Percentiles rank a stretch among this genome's conserved stretches.
Evolutionary conservation across 2,888 invertebrate genomes (phyloP).

Genomic region (Erpobdella octoculata): DNA sequence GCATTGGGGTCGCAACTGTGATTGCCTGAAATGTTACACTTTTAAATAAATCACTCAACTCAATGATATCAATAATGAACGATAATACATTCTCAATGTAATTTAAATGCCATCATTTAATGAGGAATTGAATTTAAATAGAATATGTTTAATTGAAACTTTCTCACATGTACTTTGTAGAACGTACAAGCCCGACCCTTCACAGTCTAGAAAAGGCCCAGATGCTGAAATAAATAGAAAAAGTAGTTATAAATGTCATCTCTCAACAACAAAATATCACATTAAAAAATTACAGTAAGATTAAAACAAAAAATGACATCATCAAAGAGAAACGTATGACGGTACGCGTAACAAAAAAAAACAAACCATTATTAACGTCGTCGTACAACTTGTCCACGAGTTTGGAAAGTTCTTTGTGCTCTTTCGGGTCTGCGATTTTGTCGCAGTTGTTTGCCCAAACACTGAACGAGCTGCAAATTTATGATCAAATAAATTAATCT

Average conservation of each 20-base stretch:
- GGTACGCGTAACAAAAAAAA: too few relatives aligned
- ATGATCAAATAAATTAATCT: too few relatives aligned
- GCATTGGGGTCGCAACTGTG: conserved; percentile 88
- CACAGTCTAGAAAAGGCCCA: conserved; percentile 77
- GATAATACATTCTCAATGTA: background rate
- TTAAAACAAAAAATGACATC: background rate
- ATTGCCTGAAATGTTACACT: conserved; percentile 59
- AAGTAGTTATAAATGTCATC: too few relatives aligned
- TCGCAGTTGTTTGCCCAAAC: conserved; percentile 75
- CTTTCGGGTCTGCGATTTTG: conserved; percentile 62
- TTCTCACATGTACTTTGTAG: conserved; percentile 66
- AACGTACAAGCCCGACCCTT: conserved; percentile 78
- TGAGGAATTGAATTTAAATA: too few relatives aligned
- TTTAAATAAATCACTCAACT: background rate
- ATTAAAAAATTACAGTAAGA: too few relatives aligned
- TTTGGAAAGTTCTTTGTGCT: conserved; percentile 64
- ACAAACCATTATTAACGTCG: conserved; percentile 69
- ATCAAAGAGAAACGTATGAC: background rate
- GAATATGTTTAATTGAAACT: background rate
- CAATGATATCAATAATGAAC: background rate
- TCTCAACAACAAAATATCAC: too few relatives aligned
- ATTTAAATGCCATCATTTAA: too few relatives aligned
- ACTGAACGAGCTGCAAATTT: conserved; percentile 65
- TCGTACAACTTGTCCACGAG: conserved; percentile 75
- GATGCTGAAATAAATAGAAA: conserved; percentile 43